Evolutionary conservation across 2,113 vertebrate species (phyloP).

Genomic region (Diadophis punctatus): DNA sequence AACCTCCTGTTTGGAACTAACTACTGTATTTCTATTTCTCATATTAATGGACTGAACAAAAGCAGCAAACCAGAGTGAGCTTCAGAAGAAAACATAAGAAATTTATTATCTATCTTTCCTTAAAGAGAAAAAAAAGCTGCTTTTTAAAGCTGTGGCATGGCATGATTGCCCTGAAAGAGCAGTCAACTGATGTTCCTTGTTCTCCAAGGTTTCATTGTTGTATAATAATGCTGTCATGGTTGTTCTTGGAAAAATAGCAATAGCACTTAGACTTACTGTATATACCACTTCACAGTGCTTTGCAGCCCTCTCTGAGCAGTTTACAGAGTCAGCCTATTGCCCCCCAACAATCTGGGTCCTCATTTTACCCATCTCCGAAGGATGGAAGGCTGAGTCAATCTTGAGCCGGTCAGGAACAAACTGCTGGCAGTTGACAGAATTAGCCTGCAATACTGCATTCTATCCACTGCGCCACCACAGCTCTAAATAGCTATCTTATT

Average conservation of each 20-base stretch:
- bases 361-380: too few relatives aligned
- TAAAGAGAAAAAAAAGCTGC: not conserved
- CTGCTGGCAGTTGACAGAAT: too few relatives aligned
- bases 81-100: slow-evolving; percentile 11
- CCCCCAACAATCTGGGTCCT: too few relatives aligned
- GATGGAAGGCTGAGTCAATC: too few relatives aligned
- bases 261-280: too few relatives aligned
- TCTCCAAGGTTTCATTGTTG: not conserved
- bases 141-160: not conserved
- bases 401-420: too few relatives aligned
- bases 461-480: too few relatives aligned
- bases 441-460: too few relatives aligned
- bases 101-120: slow-evolving; percentile 41
- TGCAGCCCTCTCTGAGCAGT: too few relatives aligned
- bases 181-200: not conserved
- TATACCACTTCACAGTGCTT: too few relatives aligned
- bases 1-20: slow-evolving; percentile 45
- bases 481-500: not conserved
- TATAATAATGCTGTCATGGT: not conserved
- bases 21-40: slow-evolving; percentile 24
- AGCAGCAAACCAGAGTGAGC: slow-evolving; percentile 20
- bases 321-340: too few relatives aligned
- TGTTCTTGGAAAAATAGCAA: not conserved
- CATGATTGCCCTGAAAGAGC: not conserved
- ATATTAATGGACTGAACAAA: slow-evolving; percentile 29